Evolutionary conservation across 37 sponge, comb jelly and placozoan species (phyloP).

Genomic region (Dysidea cf. avara): DNA sequence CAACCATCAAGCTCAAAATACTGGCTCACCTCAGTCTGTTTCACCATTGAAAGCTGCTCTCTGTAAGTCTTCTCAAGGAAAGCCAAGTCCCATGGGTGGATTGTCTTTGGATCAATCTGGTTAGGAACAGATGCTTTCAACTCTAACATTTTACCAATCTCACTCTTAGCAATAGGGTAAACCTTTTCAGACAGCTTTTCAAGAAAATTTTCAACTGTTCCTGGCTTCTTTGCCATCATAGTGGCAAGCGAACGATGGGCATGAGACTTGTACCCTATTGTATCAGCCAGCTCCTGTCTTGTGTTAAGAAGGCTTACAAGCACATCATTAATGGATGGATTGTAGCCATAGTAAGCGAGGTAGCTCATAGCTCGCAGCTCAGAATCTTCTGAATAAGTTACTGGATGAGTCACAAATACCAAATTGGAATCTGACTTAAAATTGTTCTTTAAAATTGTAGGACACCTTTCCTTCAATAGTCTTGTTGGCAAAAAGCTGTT

Average conservation of each 20-base stretch:
- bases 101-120: neutral
- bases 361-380: slow-evolving; percentile 47
- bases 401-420: slow-evolving; percentile 38
- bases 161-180: slow-evolving; percentile 57
- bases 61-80: slow-evolving; percentile 22
- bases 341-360: slow-evolving; percentile 26
- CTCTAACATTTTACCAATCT: slow-evolving; percentile 30
- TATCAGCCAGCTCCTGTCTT: slow-evolving; percentile 69
- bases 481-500: slow-evolving; percentile 14
- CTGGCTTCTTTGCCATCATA: slow-evolving; percentile 73
- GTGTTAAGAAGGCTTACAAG: slow-evolving; percentile 41
- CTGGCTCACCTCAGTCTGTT: neutral
- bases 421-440: neutral
- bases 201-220: slow-evolving; percentile 64
- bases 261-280: slow-evolving; percentile 70
- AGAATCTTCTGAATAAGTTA: slow-evolving; percentile 20
- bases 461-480: slow-evolving; percentile 1
- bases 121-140: slow-evolving; percentile 1
- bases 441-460: neutral
- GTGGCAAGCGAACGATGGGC: slow-evolving; percentile 60
- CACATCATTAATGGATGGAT: slow-evolving; percentile 20
- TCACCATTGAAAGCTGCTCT: neutral
- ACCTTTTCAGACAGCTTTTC: slow-evolving; percentile 37
- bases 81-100: slow-evolving; percentile 67
- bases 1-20: slow-evolving; percentile 65